A percentile compares a stretch with the other conserved stretches of the same genome.
These are phyloP conservation scores for Ips typographus DNA, from an alignment of 1,140 invertebrate genomes.

Conservation along the genomic window DNA sequence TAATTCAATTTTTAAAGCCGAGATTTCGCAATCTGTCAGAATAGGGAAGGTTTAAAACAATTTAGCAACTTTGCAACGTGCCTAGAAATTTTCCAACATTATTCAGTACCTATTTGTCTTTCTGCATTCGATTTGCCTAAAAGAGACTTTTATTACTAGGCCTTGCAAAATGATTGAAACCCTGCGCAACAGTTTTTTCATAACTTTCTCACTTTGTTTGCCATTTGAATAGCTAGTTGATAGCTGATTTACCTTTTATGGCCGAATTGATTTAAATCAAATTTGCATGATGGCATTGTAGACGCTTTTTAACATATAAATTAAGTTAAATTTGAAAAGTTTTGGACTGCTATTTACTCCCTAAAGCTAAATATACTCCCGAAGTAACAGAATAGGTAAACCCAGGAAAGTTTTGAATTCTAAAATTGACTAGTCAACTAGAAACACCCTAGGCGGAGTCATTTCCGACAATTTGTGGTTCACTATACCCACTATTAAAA, in stretches of 20 bases:
- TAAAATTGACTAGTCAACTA: slow-evolving; percentile 29
- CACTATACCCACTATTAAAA: slow-evolving; percentile 14
- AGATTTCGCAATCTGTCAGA: too few species aligned
- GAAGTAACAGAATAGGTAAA: slow-evolving; percentile 22
- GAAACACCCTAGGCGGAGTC: slow-evolving; percentile 27
- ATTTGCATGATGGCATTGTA: slow-evolving; percentile 1
- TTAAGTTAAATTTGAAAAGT: slow-evolving; percentile 33
- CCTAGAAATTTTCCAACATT: too few species aligned
- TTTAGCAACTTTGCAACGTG: too few species aligned
- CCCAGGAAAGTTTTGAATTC: slow-evolving; percentile 23
- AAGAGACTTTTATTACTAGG: too few species aligned
- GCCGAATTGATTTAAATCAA: background rate
- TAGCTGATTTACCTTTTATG: background rate
- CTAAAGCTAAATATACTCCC: slow-evolving; percentile 26
- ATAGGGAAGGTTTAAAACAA: too few species aligned
- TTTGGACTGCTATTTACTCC: slow-evolving; percentile 24
- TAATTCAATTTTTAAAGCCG: too few species aligned
- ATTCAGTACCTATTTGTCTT: too few species aligned
- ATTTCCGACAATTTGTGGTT: slow-evolving; percentile 25
- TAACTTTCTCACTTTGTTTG: too few species aligned
- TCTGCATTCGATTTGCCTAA: too few species aligned
- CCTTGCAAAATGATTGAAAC: too few species aligned
- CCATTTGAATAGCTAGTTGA: too few species aligned
- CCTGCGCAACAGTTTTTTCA: too few species aligned
- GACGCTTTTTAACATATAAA: slow-evolving; percentile 29